Evolutionary conservation across 2,113 vertebrate genomes (phyloP), one percentile per base, ranked within the genome.

Genomic region (Opisthocomus hoazin): DNA sequence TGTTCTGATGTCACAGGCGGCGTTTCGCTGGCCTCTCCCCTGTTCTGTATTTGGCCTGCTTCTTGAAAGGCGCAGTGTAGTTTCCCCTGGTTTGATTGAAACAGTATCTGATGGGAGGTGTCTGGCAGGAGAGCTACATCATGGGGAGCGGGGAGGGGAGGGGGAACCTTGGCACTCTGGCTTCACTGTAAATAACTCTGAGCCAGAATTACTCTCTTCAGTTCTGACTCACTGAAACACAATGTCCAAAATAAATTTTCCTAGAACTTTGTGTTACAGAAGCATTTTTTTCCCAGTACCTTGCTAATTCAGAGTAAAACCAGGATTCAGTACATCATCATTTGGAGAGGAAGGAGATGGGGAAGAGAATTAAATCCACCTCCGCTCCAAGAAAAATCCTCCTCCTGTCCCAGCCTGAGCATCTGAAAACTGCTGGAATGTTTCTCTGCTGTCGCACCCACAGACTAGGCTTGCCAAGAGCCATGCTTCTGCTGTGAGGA

Each of bases 181-280:
- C 30, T 83, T 83, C 30, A 76, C 71, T 53, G 21, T 78, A 63
- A 91, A 51, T 79, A 91, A 68, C 58, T 63, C n/a, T 27, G 74
- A 92, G 75, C 65, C 79, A 85, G 37, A 88, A 85, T 83, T 80
- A 69, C 66, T 75, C 32, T 41, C 26, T 91, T 79, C 27, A 36
- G 34, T 85, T 94, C 50, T 90, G 85, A 83, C 36, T 88, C 82
- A 93, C 27, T 76, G 74, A 92, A 91, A 93, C 20, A 37, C 51
- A 48, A 43, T 39, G 30, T 85, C 66, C 82, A 88, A 73, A 94
- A 83, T 76, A 64, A 79, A 34, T 85, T 90, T 85, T 90, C 75
- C 46, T 87, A 26, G 69, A 91, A 94, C 78, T 78, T 87, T 39
- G 85, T 90, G 65, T 95, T 91, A 81, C 43, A 73, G 64, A 54